Percentiles rank a stretch among this genome's conserved stretches.
phyloP scores from a whole-genome alignment of 1,140 invertebrate genomes.

The Drosophila tsacasi region DNA sequence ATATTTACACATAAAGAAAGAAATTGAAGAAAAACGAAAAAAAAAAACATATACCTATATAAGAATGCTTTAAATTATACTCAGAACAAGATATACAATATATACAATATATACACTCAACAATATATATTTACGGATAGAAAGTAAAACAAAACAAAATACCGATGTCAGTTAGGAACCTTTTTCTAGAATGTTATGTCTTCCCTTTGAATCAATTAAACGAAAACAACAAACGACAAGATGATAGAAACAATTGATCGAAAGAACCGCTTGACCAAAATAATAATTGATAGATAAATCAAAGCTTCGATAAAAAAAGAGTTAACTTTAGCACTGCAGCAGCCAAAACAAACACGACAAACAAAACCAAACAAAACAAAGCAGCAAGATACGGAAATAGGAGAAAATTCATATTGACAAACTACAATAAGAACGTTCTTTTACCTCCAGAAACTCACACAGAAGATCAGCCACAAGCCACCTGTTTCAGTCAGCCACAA shows the following conservation, averaged over 20 bases:
- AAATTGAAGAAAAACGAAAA: conserved; percentile 26
- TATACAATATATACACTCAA: conserved; percentile 71
- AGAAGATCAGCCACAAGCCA: conserved; percentile 33
- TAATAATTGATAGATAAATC: conserved; percentile 40
- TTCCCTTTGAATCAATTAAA: conserved; percentile 82
- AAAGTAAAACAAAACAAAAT: conserved; percentile 1
- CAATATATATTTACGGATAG: conserved; percentile 49
- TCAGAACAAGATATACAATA: conserved; percentile 43
- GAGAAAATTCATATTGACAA: conserved; percentile 24
- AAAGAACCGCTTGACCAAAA: conserved; percentile 48
- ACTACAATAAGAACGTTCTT: conserved; percentile 46
- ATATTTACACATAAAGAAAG: conserved; percentile 75
- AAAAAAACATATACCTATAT: conserved; percentile 50
- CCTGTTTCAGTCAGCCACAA: conserved; percentile 62
- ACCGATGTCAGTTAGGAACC: conserved; percentile 75
- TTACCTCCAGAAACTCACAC: conserved; percentile 29
- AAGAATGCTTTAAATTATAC: conserved; percentile 72
- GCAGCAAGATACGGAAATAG: not conserved
- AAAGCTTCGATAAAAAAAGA: conserved; percentile 36
- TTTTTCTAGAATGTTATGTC: conserved; percentile 83
- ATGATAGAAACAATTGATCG: conserved; percentile 44
- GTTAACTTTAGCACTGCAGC: conserved; percentile 53
- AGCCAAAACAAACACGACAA: conserved; percentile 20
- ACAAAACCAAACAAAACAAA: not conserved
- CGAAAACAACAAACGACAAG: conserved; percentile 18